Evolutionary conservation across 2,888 invertebrate species (phyloP), one percentile per base, ranked within the genome.

Genomic region (Chouioia cunea): DNA sequence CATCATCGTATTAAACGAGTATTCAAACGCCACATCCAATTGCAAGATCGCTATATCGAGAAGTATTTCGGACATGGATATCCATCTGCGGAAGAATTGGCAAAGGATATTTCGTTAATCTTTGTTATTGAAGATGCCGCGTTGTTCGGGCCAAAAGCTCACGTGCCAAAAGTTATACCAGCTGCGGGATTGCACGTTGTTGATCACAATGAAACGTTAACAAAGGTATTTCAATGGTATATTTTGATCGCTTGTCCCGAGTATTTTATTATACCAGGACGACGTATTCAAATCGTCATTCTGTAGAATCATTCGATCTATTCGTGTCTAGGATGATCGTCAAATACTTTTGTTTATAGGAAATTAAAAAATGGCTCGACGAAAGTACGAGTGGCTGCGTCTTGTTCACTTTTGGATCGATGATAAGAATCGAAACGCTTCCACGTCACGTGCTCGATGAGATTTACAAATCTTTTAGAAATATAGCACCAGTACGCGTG

Each of bases 71-170:
- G 63, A 10, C n/a, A 18, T 2, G 63, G 63, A 20, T 63, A 18
- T 16, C 44, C 74, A 0, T 14, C 46, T 14, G 74, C 77, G 4
- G 22, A 6, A n/a, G 79, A 80, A 0, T 48, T 82, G 1, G 65
- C 77, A 27, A 77, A 75, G 12, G 82, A 86, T 60, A 47, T 86
- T 65, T 67, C 80, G 2, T 23, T 86, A 1, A 76, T 87, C 50
- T 82, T 88, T 72, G 84, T 89, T 0, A 89, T 89, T 76, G 87
- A 88, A 18, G 89, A 89, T 80, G 87, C 87, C 74, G 86, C 88
- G 6, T 72, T 89, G 27, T 87, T 86, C 68, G 89, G 88, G 0
- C 83, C 87, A 0, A 86, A 86, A 57, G 85, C 88, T 1, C 74
- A 85, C 63, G 86, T 87, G 0, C 85, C 87, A 0, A 86, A 86